phyloP scores from a whole-genome alignment of 2,113 vertebrate genomes.

The Hippocampus abdominalis region DNA sequence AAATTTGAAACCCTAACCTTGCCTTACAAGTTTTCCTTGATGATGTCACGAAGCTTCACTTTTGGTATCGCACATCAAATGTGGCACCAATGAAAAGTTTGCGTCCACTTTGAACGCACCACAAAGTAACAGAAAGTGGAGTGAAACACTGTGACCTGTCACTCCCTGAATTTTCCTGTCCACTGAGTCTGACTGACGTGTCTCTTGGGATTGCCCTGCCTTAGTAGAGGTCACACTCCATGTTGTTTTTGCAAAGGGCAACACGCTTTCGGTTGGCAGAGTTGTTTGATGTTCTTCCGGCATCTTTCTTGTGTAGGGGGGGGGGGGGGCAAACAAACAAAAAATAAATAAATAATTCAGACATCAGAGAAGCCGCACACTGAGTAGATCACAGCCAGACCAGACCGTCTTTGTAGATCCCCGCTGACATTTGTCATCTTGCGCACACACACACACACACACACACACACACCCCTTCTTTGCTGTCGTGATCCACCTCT shows the following conservation, averaged over 20 bases:
- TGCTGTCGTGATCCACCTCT: not conserved
- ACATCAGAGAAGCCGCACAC: conserved; percentile 36
- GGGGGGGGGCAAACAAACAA: not conserved
- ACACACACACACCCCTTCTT: not conserved
- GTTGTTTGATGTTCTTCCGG: conserved; percentile 24
- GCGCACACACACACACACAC: too few species aligned
- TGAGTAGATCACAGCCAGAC: conserved; percentile 29
- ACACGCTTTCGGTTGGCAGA: not conserved
- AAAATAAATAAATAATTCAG: conserved; percentile 15
- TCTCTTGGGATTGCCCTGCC: not conserved
- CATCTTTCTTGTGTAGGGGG: conserved; percentile 6
- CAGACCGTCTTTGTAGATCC: conserved; percentile 32
- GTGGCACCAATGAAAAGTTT: too few species aligned
- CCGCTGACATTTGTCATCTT: conserved; percentile 44
- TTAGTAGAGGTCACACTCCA: not conserved
- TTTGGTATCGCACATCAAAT: too few species aligned
- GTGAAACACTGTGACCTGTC: not conserved
- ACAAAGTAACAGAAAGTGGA: not conserved
- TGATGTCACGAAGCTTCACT: too few species aligned
- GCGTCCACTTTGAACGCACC: too few species aligned
- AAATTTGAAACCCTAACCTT: too few species aligned
- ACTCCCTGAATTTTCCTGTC: not conserved
- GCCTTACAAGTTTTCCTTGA: too few species aligned
- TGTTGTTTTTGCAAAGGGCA: not conserved
- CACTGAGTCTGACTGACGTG: not conserved